Conservation (phyloP, 2,888 invertebrate species). For the Rutpela maculata region DNA sequence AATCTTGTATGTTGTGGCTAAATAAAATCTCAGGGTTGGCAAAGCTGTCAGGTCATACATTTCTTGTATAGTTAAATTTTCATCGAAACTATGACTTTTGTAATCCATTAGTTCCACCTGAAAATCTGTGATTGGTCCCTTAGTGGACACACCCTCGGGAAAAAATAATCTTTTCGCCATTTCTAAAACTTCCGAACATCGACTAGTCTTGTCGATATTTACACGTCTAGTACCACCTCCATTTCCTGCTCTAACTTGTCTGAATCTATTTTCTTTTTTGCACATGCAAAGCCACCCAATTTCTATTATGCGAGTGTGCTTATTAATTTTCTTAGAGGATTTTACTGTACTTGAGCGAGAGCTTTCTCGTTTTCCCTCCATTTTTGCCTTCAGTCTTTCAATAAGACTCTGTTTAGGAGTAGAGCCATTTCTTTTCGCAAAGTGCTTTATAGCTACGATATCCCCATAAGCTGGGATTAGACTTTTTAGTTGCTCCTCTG, state of each 20-base stretch:
- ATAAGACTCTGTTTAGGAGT: conserved; percentile 36
- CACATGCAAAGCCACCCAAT: conserved; percentile 29
- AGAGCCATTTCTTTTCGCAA: neutral
- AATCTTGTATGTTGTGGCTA: conserved; percentile 24
- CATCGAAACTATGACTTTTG: conserved; percentile 24
- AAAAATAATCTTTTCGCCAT: conserved; percentile 33
- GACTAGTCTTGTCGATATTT: neutral
- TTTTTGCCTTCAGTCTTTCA: conserved; percentile 28
- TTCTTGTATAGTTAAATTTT: conserved; percentile 27
- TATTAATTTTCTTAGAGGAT: conserved; percentile 4
- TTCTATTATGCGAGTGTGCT: conserved; percentile 29
- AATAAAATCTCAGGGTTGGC: conserved; percentile 32
- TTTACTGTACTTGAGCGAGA: neutral
- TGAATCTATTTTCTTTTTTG: conserved; percentile 12
- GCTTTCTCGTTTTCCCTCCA: conserved; percentile 6
- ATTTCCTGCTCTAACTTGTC: conserved; percentile 6
- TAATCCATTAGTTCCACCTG: conserved; percentile 27
- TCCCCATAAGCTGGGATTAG: conserved; percentile 37
- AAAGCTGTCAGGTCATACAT: conserved; percentile 36
- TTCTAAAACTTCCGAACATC: conserved; percentile 14
- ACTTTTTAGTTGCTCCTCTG: conserved; percentile 25
- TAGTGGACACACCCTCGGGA: conserved; percentile 18
- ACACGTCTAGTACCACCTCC: conserved; percentile 29
- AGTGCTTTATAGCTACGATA: conserved; percentile 14
- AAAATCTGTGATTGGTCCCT: conserved; percentile 10